Evolutionary conservation across 2,888 invertebrate species (phyloP), one percentile per base, ranked within the genome.

Genomic region (Caenorhabditis afra): DNA sequence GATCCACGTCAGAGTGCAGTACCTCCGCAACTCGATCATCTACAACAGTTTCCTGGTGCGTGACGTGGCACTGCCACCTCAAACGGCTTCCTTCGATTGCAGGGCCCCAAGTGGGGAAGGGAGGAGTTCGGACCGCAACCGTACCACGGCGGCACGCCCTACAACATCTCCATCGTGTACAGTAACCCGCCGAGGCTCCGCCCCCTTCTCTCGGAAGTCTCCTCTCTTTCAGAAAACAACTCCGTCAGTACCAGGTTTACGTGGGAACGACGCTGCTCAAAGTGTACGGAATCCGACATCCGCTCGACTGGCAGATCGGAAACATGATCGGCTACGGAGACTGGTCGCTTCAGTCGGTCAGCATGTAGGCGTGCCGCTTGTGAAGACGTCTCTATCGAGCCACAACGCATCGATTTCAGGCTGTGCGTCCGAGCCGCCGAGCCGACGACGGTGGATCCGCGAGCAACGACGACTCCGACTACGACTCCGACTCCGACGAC

Each of bases 1-100:
- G 23, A 41, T 70, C 14, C 70, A 70, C 52, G 44, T 70, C 12
- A 29, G 70, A 62, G 55, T 18, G 1, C 70, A 70, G 37, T 70
- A 47, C 12, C 12, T 18, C 23, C 53, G 61, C 23, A 61, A 62
- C 1, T 20, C 23, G 0, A 62, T 55, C 37, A 70, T 70, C 18
- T 70, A 70, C 22, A 70, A 70, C 44, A 70, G 61, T 53, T 70
- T 1, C 1, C 23, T 55, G 53, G 61, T 70, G 39, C 44, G 70
- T 47, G n/a, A n/a, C n/a, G n/a, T n/a, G n/a, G n/a, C n/a, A n/a
- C n/a, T n/a, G n/a, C n/a, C n/a, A n/a, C n/a, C n/a, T n/a, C n/a
- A n/a, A n/a, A 45, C 3, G 22, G 16, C 14, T 35, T 61, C 8
- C n/a, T 23, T 12, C 2, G 11, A 12, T 35, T 62, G 16, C 47